Conservation (phyloP, 2,797 vertebrate genomes). For the Sardinella longiceps region DNA sequence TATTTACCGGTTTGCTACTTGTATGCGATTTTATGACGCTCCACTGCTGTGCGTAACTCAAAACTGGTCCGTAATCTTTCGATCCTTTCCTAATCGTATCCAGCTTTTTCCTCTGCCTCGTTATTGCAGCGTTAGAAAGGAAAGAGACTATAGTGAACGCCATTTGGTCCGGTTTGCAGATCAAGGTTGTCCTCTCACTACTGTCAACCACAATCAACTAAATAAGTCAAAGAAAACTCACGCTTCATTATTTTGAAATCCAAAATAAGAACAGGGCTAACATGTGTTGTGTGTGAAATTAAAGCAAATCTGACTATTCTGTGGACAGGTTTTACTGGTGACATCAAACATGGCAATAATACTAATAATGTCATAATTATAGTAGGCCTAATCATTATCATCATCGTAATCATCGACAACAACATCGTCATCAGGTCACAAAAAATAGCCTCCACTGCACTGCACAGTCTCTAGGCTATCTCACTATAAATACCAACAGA, state of each 20-base stretch:
- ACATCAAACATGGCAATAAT: neutral
- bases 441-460: neutral
- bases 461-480: neutral
- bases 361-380: neutral
- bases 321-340: neutral
- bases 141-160: neutral
- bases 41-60: slow-evolving; percentile 55
- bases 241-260: neutral
- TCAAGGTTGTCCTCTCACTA: slow-evolving; percentile 10
- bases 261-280: neutral
- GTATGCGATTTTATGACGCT: slow-evolving; percentile 60
- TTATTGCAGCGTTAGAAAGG: slow-evolving; percentile 46
- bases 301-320: neutral
- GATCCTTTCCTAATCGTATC: slow-evolving; percentile 62
- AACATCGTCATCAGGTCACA: neutral
- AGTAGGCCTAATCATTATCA: neutral
- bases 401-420: neutral
- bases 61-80: slow-evolving; percentile 56
- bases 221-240: neutral
- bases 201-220: neutral
- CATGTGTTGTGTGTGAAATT: neutral
- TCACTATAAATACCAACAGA: neutral
- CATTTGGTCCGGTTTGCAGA: neutral
- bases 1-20: slow-evolving; percentile 70
- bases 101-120: slow-evolving; percentile 59